Conservation (phyloP, 2,113 vertebrate genomes). For the Eulacestoma nigropectus region DNA sequence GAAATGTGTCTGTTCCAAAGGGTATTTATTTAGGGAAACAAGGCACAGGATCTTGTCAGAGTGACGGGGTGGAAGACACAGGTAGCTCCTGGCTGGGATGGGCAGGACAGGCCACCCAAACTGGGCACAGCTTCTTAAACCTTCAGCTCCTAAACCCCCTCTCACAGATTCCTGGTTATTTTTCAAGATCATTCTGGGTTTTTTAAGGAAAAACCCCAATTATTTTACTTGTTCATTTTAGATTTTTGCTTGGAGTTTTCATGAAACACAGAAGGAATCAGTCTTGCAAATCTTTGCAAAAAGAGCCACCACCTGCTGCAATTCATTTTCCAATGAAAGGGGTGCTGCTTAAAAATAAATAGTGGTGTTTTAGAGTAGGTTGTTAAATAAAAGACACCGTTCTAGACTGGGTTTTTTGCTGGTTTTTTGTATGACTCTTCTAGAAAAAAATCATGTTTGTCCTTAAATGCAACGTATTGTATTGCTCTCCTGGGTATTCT, state of each 20-base stretch:
- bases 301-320: not conserved
- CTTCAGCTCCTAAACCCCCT: not conserved
- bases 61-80: too few relatives aligned
- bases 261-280: not conserved
- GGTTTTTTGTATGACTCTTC: accelerated
- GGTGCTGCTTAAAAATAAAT: not conserved
- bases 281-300: not conserved
- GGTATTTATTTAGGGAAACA: not conserved
- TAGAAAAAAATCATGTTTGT: not conserved
- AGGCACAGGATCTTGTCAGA: accelerated
- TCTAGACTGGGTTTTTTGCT: not conserved
- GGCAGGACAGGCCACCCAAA: not conserved
- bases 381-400: not conserved
- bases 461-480: not conserved
- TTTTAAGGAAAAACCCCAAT: not conserved
- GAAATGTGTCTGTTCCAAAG: not conserved
- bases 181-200: not conserved
- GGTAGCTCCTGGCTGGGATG: not conserved
- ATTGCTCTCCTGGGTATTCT: not conserved
- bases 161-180: not conserved
- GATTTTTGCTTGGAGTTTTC: not conserved
- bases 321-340: not conserved
- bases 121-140: not conserved
- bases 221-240: not conserved
- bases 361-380: not conserved